phyloP scores from a whole-genome alignment of 2,888 invertebrate species.

The Agrotis exclamationis region DNA sequence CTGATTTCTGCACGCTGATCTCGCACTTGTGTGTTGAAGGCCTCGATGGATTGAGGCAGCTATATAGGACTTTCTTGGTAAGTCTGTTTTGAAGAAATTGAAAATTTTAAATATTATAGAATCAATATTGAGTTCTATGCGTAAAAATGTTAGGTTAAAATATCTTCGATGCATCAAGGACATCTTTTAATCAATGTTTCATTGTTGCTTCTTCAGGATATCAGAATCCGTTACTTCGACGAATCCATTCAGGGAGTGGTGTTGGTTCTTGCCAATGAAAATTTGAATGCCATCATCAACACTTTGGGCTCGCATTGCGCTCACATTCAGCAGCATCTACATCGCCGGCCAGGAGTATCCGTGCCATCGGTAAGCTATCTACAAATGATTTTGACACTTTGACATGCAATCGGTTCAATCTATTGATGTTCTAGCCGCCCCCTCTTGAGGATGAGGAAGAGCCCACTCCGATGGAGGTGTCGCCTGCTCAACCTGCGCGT shows the following conservation, averaged over 20 bases:
- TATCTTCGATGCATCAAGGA: neutral
- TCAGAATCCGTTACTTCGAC: conserved; percentile 58
- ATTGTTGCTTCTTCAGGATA: conserved; percentile 52
- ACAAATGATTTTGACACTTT: neutral
- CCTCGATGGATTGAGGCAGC: conserved; percentile 67
- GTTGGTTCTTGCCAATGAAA: conserved; percentile 62
- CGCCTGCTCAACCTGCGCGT: conserved; percentile 20
- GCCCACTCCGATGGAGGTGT: conserved; percentile 66
- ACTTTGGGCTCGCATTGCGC: conserved; percentile 60
- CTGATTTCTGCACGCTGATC: conserved; percentile 77
- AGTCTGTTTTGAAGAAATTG: neutral
- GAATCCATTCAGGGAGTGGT: conserved; percentile 58
- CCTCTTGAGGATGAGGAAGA: conserved; percentile 10
- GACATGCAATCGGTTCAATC: neutral
- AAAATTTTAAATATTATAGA: too few relatives aligned
- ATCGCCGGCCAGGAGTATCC: conserved; percentile 43
- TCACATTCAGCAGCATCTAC: conserved; percentile 68
- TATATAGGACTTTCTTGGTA: conserved; percentile 74
- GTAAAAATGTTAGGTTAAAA: neutral
- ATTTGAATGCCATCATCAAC: conserved; percentile 62
- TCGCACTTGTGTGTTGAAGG: conserved; percentile 72
- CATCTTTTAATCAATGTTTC: neutral
- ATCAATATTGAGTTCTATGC: too few relatives aligned
- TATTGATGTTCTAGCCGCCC: conserved; percentile 27
- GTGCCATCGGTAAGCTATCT: conserved; percentile 47